Conservation (phyloP, 2,113 vertebrate species). For the Chionomys nivalis region DNA sequence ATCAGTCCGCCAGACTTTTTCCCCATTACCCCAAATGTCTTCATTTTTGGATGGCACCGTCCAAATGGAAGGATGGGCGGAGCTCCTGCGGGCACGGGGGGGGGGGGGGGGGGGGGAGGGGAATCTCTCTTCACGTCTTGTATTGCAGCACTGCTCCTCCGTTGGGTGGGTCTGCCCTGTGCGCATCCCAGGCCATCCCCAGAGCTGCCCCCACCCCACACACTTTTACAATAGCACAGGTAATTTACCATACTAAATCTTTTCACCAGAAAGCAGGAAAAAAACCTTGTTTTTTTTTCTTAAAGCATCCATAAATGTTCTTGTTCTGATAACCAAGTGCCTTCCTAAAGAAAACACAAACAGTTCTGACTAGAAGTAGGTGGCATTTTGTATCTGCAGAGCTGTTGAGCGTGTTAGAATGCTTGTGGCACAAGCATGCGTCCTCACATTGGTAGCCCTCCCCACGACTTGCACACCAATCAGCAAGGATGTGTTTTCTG, state of each 20-base stretch:
- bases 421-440: neutral
- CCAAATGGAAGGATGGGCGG: slow-evolving; percentile 70
- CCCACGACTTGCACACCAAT: slow-evolving; percentile 55
- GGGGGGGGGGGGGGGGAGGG: neutral
- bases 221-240: slow-evolving; percentile 69
- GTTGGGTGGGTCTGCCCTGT: slow-evolving; percentile 70
- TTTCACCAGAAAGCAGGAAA: neutral
- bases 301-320: slow-evolving; percentile 63
- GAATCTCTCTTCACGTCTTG: slow-evolving; percentile 65
- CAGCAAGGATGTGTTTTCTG: slow-evolving; percentile 64
- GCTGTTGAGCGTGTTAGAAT: slow-evolving; percentile 63
- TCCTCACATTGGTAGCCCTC: slow-evolving; percentile 51
- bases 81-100: slow-evolving; percentile 58
- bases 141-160: slow-evolving; percentile 33
- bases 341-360: slow-evolving; percentile 63
- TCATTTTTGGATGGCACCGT: slow-evolving; percentile 81
- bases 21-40: slow-evolving; percentile 80
- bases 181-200: slow-evolving; percentile 48
- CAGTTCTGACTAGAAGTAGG: slow-evolving; percentile 75
- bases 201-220: slow-evolving; percentile 74
- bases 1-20: too few relatives aligned
- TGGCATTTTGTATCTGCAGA: slow-evolving; percentile 70
- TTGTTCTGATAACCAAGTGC: slow-evolving; percentile 62
- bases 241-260: slow-evolving; percentile 50
- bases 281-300: neutral